Evolutionary conservation across 2,888 invertebrate species (phyloP), one percentile per base, ranked within the genome.

Genomic region (Lissocephala sabroskyi): DNA sequence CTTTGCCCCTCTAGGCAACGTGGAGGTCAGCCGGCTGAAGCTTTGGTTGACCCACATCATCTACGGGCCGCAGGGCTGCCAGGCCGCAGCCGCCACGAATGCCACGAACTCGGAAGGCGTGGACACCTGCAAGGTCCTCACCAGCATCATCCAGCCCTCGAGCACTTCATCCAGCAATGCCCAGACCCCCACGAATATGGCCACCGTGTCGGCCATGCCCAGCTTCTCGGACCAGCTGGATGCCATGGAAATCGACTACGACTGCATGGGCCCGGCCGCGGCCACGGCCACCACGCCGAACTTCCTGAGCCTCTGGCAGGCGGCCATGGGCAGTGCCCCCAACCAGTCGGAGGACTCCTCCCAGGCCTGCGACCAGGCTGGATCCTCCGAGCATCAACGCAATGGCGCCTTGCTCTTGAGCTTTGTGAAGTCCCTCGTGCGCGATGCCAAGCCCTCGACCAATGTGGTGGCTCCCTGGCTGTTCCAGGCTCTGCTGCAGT

Each of bases 351-450:
- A 84, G 30, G 82, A 82, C 2, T 82, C 83, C 0, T 78, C 82
- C 0, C 80, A 79, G 19, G 82, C 53, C 0, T 61, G 64, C n/a
- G 80, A 75, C 16, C 57, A 88, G 41, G 41, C 46, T 1, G n/a
- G n/a, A n/a, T 42, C 56, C 50, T 18, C 26, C 0, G 45, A 26
- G 2, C 53, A 48, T 1, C 41, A 90, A 67, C 91, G 92, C 71
- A 92, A 92, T 80, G 89, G 91, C 52, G 87, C 88, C 23, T 80
- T 93, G 3, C 82, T 93, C 6, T 90, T 91, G 64, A 90, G 89
- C 23, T 86, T 93, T 10, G 90, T 92, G 0, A 88, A 90, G 51
- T 91, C 91, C 60, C 89, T 93, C 52, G 92, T 92, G 0, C 90
- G 90, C 60, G 90, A 91, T 56, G 89, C 87, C 62, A 70, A 81